Evolutionary conservation across 2,888 invertebrate species (phyloP), one percentile per base, ranked within the genome.

Genomic region (Chrysolina americana): DNA sequence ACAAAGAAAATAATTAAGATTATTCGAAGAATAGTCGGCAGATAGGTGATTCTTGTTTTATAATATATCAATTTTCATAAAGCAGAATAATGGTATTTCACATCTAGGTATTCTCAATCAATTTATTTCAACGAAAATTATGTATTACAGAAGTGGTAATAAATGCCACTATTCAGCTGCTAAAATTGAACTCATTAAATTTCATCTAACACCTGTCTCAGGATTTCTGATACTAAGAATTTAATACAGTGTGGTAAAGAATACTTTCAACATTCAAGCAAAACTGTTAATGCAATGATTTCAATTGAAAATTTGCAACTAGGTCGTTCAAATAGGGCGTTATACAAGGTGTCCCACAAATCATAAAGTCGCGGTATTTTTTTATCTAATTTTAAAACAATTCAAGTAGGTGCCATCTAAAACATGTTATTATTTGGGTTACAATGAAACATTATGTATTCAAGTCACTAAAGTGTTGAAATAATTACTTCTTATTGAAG

Each of bases 401-500:
- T 59, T 59, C 59, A 59, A 59, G 59, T 59, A 59, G 59, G 59
- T 59, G 59, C 59, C 59, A 59, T 59, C 59, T 28, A 28, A 59
- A 59, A 59, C 59, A 59, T 59, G 28, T 59, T 59, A 59, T 36
- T 23, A 59, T 59, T 59, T 59, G 28, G 59, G 59, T 59, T 59
- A 59, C 28, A 59, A 59, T 59, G 28, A 17, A 4, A 28, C 28
- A 59, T 59, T 28, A 59, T 28, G 59, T 59, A 59, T 59, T 59
- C 59, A 59, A 59, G 36, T 59, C 59, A 59, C 59, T 59, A n/a
- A n/a, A 36, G 59, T 59, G 59, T 59, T 36, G 59, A 59, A 59
- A 59, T 59, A 59, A 59, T 59, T 59, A 59, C 59, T 59, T 59
- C 59, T 59, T 59, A 59, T 59, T 59, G 59, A n/a, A 36, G 59